Conservation (phyloP, 2,797 vertebrate genomes). For the Xyrichtys novacula region DNA sequence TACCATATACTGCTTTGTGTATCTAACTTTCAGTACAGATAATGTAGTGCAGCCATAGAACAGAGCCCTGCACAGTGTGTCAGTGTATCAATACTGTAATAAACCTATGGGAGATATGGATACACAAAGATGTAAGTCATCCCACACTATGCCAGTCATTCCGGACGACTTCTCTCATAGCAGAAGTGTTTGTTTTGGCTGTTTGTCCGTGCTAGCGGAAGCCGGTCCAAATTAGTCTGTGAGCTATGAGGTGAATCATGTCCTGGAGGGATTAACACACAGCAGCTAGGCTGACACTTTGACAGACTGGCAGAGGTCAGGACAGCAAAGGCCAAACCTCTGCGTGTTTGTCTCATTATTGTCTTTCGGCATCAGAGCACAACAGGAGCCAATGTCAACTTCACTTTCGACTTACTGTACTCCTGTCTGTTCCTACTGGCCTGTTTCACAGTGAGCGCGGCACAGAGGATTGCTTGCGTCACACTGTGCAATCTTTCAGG, state of each 20-base stretch:
- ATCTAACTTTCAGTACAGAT: no score
- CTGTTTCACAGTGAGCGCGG: slow-evolving; percentile 19
- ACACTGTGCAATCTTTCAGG: slow-evolving; percentile 43
- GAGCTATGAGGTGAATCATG: slow-evolving; percentile 71
- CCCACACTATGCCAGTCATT: slow-evolving; percentile 41
- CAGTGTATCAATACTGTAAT: slow-evolving; percentile 13
- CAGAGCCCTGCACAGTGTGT: slow-evolving; percentile 6
- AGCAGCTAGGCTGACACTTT: slow-evolving; percentile 47
- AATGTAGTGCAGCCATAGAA: slow-evolving; percentile 11
- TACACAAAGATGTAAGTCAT: slow-evolving; percentile 33
- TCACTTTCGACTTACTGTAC: slow-evolving; percentile 20
- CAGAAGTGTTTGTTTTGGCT: slow-evolving; percentile 63
- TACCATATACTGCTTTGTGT: no score
- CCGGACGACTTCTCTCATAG: slow-evolving; percentile 52
- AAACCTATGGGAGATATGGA: slow-evolving; percentile 22
- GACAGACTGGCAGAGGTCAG: slow-evolving; percentile 61
- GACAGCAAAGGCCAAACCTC: slow-evolving; percentile 52
- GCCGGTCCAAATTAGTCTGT: slow-evolving; percentile 66
- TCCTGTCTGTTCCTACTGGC: slow-evolving; percentile 30
- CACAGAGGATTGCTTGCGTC: slow-evolving; percentile 51
- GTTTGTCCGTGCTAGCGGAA: slow-evolving; percentile 66
- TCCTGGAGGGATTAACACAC: slow-evolving; percentile 78
- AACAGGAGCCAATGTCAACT: slow-evolving; percentile 47
- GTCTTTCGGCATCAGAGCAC: slow-evolving; percentile 32
- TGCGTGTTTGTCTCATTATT: slow-evolving; percentile 30